Base-by-base conservation (phyloP, 2,888 invertebrate species). In the Chelonus formosanus region DNA sequence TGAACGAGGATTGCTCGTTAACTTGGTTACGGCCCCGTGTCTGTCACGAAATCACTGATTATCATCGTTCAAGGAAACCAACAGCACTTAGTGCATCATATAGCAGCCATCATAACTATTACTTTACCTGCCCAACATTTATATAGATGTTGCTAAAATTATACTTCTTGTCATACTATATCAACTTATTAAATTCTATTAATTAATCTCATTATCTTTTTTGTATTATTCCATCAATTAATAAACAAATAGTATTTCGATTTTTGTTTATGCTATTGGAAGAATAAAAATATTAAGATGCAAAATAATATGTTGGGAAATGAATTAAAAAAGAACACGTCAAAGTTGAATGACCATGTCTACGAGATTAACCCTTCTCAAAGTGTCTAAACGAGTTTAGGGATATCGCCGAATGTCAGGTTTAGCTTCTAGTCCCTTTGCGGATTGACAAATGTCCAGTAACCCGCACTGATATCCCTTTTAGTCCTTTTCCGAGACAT, bases 21-120 rank as follows among this genome's bases (percentile, higher is more conserved):
- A 82, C 78, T 79, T 78, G 74, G 77, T 78, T 78, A 84, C 84
- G 84, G 83, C 84, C 83, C 84, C 84, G 84, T 84, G 84, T 84
- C 84, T 82, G 84, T 84, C 84, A 83, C 84, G 83, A 84, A 84
- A 84, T 84, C 82, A 75, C 82, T 84, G 83, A 84, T 84, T 84
- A 83, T 83, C 84, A 83, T 84, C 84, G 83, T 84, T 84, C 83
- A 80, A 83, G 83, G 82, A 84, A 82, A 82, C 80, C 76, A 76
- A 76, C 75, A 75, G 74, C 67, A 65, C 57, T 48, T 40, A 32
- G 61, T 65, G 57, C 60, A 58, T 74, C 76, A 65, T 76, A 77
- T 73, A 77, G 70, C 75, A 79, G 73, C 75, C 78, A 80, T 80
- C 79, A 75, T 76, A 75, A 74, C 74, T 78, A 81, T 81, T 40